Conservation (phyloP, 2,797 vertebrate genomes). For the Esox masquinongy region DNA sequence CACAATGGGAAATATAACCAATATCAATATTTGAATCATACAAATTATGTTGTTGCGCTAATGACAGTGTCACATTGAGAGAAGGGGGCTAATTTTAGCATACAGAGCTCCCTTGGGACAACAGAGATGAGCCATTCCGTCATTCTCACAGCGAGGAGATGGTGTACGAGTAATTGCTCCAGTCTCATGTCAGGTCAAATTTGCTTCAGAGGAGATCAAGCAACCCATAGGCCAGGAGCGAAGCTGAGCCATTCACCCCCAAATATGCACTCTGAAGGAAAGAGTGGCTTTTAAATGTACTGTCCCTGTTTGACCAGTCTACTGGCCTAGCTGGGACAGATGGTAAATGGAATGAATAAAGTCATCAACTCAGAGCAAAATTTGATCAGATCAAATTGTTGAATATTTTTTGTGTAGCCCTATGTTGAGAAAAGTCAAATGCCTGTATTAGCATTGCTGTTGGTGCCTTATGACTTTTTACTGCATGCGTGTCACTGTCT, state of each 20-base stretch:
- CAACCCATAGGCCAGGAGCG: slow-evolving; percentile 26
- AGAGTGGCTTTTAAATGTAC: too few relatives aligned
- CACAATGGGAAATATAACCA: background rate
- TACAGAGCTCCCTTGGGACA: slow-evolving; percentile 67
- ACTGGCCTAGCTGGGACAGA: background rate
- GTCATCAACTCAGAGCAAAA: background rate
- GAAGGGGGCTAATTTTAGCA: slow-evolving; percentile 58
- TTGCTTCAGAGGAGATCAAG: slow-evolving; percentile 66
- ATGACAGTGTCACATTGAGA: slow-evolving; percentile 55
- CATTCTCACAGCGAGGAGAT: slow-evolving; percentile 66
- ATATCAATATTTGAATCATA: background rate
- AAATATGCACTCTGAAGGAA: background rate
- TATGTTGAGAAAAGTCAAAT: background rate
- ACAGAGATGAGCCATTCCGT: slow-evolving; percentile 69
- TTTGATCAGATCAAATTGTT: background rate
- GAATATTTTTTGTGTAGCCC: background rate
- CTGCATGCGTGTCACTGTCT: background rate
- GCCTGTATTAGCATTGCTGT: background rate
- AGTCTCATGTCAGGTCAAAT: slow-evolving; percentile 64
- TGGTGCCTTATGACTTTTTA: background rate
- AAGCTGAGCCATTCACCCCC: background rate
- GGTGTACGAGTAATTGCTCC: slow-evolving; percentile 72
- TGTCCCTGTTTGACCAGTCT: background rate
- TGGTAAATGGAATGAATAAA: background rate
- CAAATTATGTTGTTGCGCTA: slow-evolving; percentile 46